These are phyloP conservation scores for Hippolais icterina DNA, from an alignment of 2,113 vertebrate species.

Conservation along the genomic window DNA sequence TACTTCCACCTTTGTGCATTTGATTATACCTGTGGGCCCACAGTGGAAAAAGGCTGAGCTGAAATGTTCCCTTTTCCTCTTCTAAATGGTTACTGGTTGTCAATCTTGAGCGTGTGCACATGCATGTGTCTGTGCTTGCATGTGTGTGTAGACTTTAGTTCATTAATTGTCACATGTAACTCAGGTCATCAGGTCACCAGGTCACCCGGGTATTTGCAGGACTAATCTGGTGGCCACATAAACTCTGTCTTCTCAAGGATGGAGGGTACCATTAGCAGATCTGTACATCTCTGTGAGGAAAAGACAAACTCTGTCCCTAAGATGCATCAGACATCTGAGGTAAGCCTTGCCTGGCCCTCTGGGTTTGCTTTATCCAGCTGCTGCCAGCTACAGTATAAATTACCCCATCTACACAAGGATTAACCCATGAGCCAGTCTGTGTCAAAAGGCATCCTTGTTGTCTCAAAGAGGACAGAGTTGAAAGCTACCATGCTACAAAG, in stretches of 20 bases:
- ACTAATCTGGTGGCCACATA: background rate
- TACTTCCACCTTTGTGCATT: background rate
- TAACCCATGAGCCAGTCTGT: background rate
- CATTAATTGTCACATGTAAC: background rate
- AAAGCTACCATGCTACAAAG: background rate
- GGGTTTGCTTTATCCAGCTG: background rate
- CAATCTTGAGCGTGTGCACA: background rate
- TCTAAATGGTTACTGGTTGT: background rate
- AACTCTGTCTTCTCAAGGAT: background rate
- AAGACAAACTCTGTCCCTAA: background rate
- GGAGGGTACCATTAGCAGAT: background rate
- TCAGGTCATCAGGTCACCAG: background rate
- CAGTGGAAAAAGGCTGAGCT: background rate
- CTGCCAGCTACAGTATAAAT: background rate
- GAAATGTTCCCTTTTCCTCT: background rate
- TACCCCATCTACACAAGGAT: background rate
- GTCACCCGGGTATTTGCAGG: background rate
- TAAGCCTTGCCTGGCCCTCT: background rate
- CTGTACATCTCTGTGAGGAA: background rate
- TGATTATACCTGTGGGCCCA: background rate
- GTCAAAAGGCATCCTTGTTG: conserved; percentile 17
- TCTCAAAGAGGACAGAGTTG: background rate
- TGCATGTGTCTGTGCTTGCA: no score
- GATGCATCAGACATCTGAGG: background rate
- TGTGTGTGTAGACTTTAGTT: background rate